Base-by-base conservation (phyloP, 2,888 invertebrate species). In the Trachelus iudaicus region DNA sequence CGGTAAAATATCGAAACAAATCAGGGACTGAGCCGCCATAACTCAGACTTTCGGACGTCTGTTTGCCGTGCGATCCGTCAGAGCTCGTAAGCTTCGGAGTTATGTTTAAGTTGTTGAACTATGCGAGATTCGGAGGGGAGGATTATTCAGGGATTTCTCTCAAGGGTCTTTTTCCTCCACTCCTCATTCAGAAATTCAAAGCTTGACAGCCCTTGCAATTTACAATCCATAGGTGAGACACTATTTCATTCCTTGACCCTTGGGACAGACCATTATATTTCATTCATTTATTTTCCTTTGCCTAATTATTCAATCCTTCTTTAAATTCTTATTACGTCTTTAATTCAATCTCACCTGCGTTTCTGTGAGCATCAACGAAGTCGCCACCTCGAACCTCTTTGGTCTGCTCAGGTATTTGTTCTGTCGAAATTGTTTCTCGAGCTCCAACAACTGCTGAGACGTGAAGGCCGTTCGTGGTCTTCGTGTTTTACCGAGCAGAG, bases 321-420 rank as follows among this genome's bases (percentile, higher is more conserved):
- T 23, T 56, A 23, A 56, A 9, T 56, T 56, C 1, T 9, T 2
- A 3, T 56, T 56, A 23, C 2, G 9, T 23, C 2, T 56, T 9
- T 69, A 34, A 11, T 77, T 11, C 11, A 33, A 11, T 86, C 91
- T 92, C 91, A 98, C 98, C 96, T 99, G 98, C 11, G 99, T 99
- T 93, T 99, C 99, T 0, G 99, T 99, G 71, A 99, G 94, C 96
- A 98, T 98, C 79, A 99, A 93, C 77, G 97, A 97, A 79, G 99
- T 99, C 73, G 99, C 99, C 75, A 99, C 99, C 92, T 99, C 99
- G 92, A 99, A 99, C 88, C 99, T 94, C 92, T 99, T 99, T 33
- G 99, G 99, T 85, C 99, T 93, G 56, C 99, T 99, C 73, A 99
- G 95, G 93, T 99, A 99, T 92, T 99, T 99, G 94, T 99, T 99